Conservation (phyloP, 1,140 invertebrate species). For the Dreissena polymorpha region DNA sequence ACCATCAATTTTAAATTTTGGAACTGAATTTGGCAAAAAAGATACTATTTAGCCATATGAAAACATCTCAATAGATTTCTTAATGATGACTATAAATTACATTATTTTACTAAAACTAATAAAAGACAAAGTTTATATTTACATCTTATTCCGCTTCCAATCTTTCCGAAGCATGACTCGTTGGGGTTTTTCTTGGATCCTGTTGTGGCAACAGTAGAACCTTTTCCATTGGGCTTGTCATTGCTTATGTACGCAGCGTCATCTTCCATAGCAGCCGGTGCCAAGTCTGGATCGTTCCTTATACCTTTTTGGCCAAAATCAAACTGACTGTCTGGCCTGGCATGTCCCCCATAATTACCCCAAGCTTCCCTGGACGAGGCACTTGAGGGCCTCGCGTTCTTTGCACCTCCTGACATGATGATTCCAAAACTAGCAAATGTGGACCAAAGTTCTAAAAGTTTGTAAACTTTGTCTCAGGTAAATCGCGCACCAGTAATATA, state of each 20-base stretch:
- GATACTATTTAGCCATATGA: too few species aligned
- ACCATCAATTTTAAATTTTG: too few species aligned
- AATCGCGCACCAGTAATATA: too few species aligned
- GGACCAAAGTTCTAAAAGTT: slow-evolving; percentile 21
- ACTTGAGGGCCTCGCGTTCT: slow-evolving; percentile 66
- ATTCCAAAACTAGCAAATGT: slow-evolving; percentile 60
- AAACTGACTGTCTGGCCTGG: slow-evolving; percentile 62
- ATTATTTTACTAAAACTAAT: too few species aligned
- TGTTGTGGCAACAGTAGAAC: slow-evolving; percentile 33
- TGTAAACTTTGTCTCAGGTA: not conserved
- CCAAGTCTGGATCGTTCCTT: slow-evolving; percentile 66
- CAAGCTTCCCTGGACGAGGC: slow-evolving; percentile 73
- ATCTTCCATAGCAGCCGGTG: slow-evolving; percentile 61
- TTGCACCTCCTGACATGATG: slow-evolving; percentile 7
- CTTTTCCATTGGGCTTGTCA: slow-evolving; percentile 49
- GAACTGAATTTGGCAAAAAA: too few species aligned
- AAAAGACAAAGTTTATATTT: slow-evolving; percentile 58
- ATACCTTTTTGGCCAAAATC: slow-evolving; percentile 58
- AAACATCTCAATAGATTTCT: too few species aligned
- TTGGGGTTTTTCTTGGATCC: slow-evolving; percentile 42
- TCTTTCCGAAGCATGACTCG: slow-evolving; percentile 60
- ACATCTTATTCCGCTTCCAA: slow-evolving; percentile 73
- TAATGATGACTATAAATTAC: too few species aligned
- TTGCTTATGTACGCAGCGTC: slow-evolving; percentile 27
- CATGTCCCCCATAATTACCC: slow-evolving; percentile 62